A percentile compares a stretch with the other conserved stretches of the same genome.
These are phyloP conservation scores for Lindbergichthys nudifrons DNA, from an alignment of 2,797 vertebrate genomes.

Conservation along the genomic window DNA sequence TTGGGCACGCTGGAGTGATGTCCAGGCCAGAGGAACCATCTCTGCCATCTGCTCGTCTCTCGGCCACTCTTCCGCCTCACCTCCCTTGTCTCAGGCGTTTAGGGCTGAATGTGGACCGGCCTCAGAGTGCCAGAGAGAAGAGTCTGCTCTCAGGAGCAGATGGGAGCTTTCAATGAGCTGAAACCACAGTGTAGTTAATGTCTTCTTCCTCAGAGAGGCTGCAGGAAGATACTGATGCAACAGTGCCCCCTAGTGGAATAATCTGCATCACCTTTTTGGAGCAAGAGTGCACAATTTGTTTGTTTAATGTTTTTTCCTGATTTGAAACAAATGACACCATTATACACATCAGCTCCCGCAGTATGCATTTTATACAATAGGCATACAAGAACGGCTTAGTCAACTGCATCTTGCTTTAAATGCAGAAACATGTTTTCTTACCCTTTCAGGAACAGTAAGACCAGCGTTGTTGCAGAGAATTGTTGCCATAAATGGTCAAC, in stretches of 20 bases:
- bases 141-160: conserved; percentile 54
- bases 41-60: conserved; percentile 62
- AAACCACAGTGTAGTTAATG: conserved; percentile 49
- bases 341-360: no score
- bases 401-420: no score
- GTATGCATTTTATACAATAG: no score
- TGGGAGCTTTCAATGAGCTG: conserved; percentile 70
- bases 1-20: conserved; percentile 20
- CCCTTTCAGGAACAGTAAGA: no score
- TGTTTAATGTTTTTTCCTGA: no score
- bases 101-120: conserved; percentile 52
- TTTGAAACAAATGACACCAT: no score
- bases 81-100: conserved; percentile 68
- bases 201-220: neutral
- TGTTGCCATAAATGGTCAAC: no score
- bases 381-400: no score
- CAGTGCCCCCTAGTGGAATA: conserved; percentile 61
- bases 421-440: no score
- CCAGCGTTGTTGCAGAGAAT: no score
- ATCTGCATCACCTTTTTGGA: neutral
- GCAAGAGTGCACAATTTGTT: neutral
- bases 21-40: conserved; percentile 49
- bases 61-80: conserved; percentile 67
- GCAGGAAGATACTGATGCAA: conserved; percentile 18
- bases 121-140: conserved; percentile 37